A percentile compares a stretch with the other conserved stretches of the same genome.
phyloP scores from a whole-genome alignment of 2,888 invertebrate genomes.

The Tipula confusa region DNA sequence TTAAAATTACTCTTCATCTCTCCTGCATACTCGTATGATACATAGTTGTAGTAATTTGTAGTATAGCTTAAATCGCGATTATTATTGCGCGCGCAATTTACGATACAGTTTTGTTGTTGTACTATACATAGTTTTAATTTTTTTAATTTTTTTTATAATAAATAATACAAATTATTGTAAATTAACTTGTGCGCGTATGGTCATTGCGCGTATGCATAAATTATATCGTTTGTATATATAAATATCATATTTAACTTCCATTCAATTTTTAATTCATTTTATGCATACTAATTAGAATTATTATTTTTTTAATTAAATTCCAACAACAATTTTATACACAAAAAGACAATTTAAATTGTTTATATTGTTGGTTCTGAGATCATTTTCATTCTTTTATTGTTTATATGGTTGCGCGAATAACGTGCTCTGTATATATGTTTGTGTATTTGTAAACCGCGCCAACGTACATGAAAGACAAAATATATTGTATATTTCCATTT shows the following conservation, averaged over 20 bases:
- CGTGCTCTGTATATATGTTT: background rate
- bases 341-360: constrained; percentile 3
- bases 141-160: background rate
- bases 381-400: background rate
- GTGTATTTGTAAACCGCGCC: too few relatives aligned
- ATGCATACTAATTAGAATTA: background rate
- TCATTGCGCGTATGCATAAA: background rate
- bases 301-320: background rate
- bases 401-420: background rate
- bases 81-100: constrained; percentile 3
- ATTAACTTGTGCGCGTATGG: background rate
- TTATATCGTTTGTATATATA: background rate
- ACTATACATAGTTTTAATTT: background rate
- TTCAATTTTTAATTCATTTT: constrained; percentile 21
- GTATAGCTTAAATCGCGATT: background rate
- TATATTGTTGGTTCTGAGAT: constrained; percentile 7
- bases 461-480: background rate
- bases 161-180: constrained; percentile 1
- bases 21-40: too few relatives aligned
- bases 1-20: too few relatives aligned
- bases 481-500: background rate
- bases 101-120: background rate
- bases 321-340: background rate
- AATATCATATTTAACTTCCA: background rate
- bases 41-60: background rate